These are phyloP conservation scores for Clunio marinus DNA, from an alignment of 2,888 invertebrate species.

Conservation along the genomic window DNA sequence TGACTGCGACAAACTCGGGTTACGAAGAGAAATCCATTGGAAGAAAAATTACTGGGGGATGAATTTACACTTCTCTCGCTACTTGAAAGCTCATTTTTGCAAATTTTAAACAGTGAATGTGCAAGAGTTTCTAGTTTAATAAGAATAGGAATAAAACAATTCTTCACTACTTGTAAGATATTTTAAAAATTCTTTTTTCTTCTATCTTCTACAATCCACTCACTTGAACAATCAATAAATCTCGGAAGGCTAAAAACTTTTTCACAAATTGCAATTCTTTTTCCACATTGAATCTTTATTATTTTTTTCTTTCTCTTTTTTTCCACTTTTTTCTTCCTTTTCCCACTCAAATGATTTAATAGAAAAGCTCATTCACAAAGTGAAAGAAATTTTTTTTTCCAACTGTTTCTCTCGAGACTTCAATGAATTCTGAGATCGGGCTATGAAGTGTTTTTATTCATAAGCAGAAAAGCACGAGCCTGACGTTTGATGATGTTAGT, in stretches of 20 bases:
- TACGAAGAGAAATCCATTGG: neutral
- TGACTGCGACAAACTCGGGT: slow-evolving; percentile 5
- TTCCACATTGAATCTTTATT: neutral
- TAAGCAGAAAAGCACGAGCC: neutral
- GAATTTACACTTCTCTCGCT: neutral
- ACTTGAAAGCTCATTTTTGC: slow-evolving; percentile 8
- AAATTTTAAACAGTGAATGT: neutral
- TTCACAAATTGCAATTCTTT: neutral
- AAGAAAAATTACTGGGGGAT: neutral
- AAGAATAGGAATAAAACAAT: neutral
- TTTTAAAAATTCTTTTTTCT: neutral
- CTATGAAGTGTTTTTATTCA: slow-evolving; percentile 21
- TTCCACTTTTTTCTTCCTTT: neutral
- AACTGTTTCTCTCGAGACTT: slow-evolving; percentile 36
- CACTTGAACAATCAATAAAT: slow-evolving; percentile 18
- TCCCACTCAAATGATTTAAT: neutral
- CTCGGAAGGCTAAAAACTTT: no score
- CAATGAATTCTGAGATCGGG: slow-evolving; percentile 37
- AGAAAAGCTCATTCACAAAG: slow-evolving; percentile 4
- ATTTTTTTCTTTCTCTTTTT: neutral
- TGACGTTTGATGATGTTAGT: neutral
- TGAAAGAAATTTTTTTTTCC: slow-evolving; percentile 27
- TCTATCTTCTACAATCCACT: neutral
- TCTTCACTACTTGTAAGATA: neutral
- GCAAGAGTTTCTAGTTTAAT: neutral